Percentiles rank a stretch among this genome's conserved stretches.
Evolutionary conservation across 2,888 invertebrate genomes (phyloP).

Genomic region (Trissoscelio sp.): DNA sequence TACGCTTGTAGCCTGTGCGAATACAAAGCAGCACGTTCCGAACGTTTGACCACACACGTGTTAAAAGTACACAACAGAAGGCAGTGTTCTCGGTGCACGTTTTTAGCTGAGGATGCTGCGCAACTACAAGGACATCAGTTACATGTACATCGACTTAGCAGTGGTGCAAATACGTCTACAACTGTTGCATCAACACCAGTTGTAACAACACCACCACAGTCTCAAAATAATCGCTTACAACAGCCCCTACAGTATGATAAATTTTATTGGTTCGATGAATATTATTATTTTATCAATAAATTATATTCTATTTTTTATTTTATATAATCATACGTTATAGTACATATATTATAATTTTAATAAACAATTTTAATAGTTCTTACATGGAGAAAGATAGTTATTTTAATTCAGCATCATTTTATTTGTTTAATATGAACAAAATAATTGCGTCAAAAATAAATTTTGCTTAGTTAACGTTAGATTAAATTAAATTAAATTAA

Average conservation of each 20-base stretch:
- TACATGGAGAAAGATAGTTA: no score
- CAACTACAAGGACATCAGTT: conserved; percentile 91
- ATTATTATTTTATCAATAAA: no score
- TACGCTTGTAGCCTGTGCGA: conserved; percentile 96
- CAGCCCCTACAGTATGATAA: conserved; percentile 67
- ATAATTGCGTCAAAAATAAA: no score
- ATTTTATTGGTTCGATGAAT: no score
- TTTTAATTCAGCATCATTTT: no score
- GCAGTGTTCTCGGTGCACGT: conserved; percentile 94
- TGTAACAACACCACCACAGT: conserved; percentile 51
- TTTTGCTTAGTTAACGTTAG: no score
- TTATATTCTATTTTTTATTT: no score
- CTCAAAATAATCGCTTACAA: conserved; percentile 71
- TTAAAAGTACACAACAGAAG: conserved; percentile 96
- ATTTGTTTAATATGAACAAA: no score
- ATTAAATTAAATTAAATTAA: no score
- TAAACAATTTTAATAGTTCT: no score
- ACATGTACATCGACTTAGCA: conserved; percentile 80
- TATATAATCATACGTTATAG: no score
- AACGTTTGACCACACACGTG: conserved; percentile 94
- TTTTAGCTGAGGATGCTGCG: conserved; percentile 92
- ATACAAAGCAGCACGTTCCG: conserved; percentile 96
- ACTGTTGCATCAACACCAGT: conserved; percentile 63
- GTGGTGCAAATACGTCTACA: conserved; percentile 74
- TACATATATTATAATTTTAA: no score